A percentile compares a stretch with the other conserved stretches of the same genome.
These are phyloP conservation scores for Alauda arvensis DNA, from an alignment of 2,797 vertebrate species.

Conservation along the genomic window DNA sequence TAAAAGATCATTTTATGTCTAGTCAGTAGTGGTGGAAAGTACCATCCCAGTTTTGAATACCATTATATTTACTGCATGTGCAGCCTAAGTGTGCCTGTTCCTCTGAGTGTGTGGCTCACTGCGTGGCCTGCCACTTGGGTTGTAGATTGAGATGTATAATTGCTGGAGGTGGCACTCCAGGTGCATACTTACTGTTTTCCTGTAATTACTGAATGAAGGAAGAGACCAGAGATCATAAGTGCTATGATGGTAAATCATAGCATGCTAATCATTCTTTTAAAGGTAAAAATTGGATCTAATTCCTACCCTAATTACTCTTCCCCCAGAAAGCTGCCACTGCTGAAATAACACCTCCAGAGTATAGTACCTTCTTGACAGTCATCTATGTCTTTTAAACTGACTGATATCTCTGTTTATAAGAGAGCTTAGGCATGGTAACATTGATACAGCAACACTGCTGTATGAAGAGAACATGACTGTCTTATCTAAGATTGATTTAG, in stretches of 20 bases:
- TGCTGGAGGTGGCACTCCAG: not conserved
- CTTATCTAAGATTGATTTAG: slow-evolving; percentile 45
- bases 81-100: not conserved
- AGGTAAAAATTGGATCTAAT: not conserved
- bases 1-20: not conserved
- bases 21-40: not conserved
- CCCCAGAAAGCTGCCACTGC: not conserved
- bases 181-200: not conserved
- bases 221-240: not conserved
- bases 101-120: fast-evolving
- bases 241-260: not conserved
- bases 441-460: slow-evolving; percentile 42
- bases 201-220: not conserved
- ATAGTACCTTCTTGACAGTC: not conserved
- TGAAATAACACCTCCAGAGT: not conserved
- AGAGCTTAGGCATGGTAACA: slow-evolving; percentile 30
- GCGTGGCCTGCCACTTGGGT: not conserved
- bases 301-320: not conserved
- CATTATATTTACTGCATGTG: not conserved
- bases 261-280: not conserved
- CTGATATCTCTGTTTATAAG: slow-evolving; percentile 32
- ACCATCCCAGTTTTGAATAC: not conserved
- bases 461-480: slow-evolving; percentile 38
- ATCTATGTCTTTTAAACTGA: slow-evolving; percentile 23
- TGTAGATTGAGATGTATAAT: not conserved